phyloP scores from a whole-genome alignment of 2,113 vertebrate species.

The Oxygymnocypris stewartii region DNA sequence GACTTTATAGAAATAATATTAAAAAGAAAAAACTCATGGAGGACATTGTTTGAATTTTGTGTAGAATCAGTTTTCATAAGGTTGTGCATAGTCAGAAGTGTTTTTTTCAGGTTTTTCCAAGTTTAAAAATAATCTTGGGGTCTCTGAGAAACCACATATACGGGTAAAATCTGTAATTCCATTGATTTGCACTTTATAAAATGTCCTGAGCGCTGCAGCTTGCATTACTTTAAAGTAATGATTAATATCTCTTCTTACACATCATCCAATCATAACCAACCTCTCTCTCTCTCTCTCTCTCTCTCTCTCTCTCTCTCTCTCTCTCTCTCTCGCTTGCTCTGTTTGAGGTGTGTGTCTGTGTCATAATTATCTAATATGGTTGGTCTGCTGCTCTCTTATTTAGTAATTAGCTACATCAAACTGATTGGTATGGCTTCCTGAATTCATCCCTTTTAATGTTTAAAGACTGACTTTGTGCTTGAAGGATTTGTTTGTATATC shows the following conservation, averaged over 20 bases:
- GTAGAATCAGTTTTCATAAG: not conserved
- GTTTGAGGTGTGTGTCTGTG: constrained; percentile 82
- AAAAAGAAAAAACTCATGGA: not conserved
- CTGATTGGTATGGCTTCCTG: constrained; percentile 93
- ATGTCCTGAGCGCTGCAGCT: constrained; percentile 22
- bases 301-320: constrained; percentile 25
- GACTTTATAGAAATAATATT: not conserved
- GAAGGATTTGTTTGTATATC: constrained; percentile 99
- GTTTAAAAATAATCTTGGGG: not conserved
- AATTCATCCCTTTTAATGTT: constrained; percentile 92
- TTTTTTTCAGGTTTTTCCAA: no score
- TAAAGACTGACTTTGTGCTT: constrained; percentile 98
- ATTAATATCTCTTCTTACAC: constrained; percentile 62
- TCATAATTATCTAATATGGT: constrained; percentile 91
- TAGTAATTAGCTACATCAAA: constrained; percentile 92
- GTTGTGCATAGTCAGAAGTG: not conserved
- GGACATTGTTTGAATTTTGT: not conserved
- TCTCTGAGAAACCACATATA: not conserved
- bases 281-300: constrained; percentile 28
- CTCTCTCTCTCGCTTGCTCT: constrained; percentile 12
- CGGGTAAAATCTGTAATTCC: constrained; percentile 19
- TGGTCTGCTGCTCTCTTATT: constrained; percentile 87
- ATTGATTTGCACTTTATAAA: constrained; percentile 56
- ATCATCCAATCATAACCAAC: not conserved
- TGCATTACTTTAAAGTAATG: constrained; percentile 60